Evolutionary conservation across 2,113 vertebrate species (phyloP), one percentile per base, ranked within the genome.

Genomic region (Elaphurus davidianus): DNA sequence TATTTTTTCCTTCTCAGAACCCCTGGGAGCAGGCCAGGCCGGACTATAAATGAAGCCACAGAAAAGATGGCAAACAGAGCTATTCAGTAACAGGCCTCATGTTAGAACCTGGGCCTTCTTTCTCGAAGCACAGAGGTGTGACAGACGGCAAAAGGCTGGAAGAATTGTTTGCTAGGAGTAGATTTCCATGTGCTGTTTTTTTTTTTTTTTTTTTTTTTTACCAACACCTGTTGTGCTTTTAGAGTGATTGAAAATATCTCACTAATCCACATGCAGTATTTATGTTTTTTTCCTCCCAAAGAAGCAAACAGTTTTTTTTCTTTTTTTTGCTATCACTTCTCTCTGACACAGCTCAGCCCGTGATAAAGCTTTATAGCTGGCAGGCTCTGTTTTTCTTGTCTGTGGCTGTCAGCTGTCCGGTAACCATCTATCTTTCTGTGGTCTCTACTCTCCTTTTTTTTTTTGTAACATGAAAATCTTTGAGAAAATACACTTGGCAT

Each of bases 231-330:
- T 62, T 88, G 52, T 54, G 47, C 30, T 94, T 74, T 89, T 27
- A 45, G 55, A 91, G 83, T 28, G 86, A 91, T 6, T 93, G 78
- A 92, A 96, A 91, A 91, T 81, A 74, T n/a, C 83, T 96, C 86
- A 54, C 86, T 36, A 50, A 83, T 36, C 33, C 28, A 36, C n/a
- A 54, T 28, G 21, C 14, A 45, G 47, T 25, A 79, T 74, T 85
- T 79, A 60, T 43, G 54, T 45, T 59, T 78, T 84, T 57, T 47
- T 43, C n/a, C 74, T 43, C 87, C 74, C 64, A 40, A 36, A 87
- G 83, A 78, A 91, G 87, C 64, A 87, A 90, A 96, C 91, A 60
- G 64, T 36, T 91, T 90, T 86, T 64, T 64, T 74, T 82, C 54
- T 43, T 59, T 33, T 87, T 87, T 81, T 59, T 78, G 78, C 52